These are phyloP conservation scores for Pristionchus japonicus DNA, from an alignment of 2,888 invertebrate genomes.

Conservation along the genomic window DNA sequence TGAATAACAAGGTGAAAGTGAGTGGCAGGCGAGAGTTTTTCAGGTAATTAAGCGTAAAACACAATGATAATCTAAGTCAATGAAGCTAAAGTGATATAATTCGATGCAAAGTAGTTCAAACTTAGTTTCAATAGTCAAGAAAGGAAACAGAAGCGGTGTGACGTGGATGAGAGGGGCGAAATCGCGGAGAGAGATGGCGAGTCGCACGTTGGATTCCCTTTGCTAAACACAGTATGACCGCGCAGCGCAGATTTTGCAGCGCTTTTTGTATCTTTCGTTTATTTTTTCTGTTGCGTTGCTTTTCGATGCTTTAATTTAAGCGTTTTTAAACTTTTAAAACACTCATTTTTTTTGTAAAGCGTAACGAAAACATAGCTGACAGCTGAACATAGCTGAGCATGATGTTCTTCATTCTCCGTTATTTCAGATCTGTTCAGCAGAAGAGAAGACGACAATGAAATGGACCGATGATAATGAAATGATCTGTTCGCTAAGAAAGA, in stretches of 20 bases:
- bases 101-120: background rate
- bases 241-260: slow-evolving; percentile 16
- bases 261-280: background rate
- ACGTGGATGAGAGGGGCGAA: slow-evolving; percentile 11
- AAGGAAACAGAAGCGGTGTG: background rate
- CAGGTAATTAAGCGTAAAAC: background rate
- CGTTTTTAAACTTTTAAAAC: too few species aligned
- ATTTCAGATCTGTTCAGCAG: too few species aligned
- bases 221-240: background rate
- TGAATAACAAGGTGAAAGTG: background rate
- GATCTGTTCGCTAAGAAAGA: too few species aligned
- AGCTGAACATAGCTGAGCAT: too few species aligned
- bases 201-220: slow-evolving; percentile 2
- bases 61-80: background rate
- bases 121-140: background rate
- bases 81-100: background rate
- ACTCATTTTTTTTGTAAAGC: too few species aligned
- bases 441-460: too few species aligned
- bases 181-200: background rate
- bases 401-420: too few species aligned
- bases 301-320: background rate
- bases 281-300: background rate
- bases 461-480: too few species aligned
- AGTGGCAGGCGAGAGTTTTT: background rate
- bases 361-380: too few species aligned